Evolutionary conservation across 2,888 invertebrate species (phyloP).

Genomic region (Parnassius orleans): DNA sequence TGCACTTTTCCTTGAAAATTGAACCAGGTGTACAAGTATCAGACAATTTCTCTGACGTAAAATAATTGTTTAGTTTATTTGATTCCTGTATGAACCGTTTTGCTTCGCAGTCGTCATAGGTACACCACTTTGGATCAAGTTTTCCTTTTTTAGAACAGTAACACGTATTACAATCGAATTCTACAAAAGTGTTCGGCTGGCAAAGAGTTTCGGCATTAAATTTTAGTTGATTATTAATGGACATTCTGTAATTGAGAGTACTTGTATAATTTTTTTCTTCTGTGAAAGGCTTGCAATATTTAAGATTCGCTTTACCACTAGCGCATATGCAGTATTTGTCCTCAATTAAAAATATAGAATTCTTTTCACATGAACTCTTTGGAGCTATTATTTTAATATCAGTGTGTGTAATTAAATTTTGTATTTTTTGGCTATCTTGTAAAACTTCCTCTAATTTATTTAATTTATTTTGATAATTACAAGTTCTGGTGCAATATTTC

Average conservation of each 20-base stretch:
- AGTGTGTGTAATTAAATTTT: constrained; percentile 42
- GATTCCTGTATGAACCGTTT: constrained; percentile 47
- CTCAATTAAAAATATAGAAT: constrained; percentile 51
- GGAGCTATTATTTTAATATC: constrained; percentile 38
- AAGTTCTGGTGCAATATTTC: constrained; percentile 57
- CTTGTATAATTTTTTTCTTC: constrained; percentile 11
- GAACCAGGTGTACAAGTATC: constrained; percentile 57
- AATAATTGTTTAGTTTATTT: constrained; percentile 35
- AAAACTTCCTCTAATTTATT: constrained; percentile 52
- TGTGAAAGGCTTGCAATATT: constrained; percentile 46
- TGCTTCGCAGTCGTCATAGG: constrained; percentile 62
- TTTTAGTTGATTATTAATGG: constrained; percentile 21
- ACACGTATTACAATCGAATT: constrained; percentile 70
- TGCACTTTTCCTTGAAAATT: constrained; percentile 59
- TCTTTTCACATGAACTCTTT: constrained; percentile 49
- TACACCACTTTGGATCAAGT: constrained; percentile 69
- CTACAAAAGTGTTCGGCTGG: constrained; percentile 61
- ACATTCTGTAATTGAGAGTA: constrained; percentile 14
- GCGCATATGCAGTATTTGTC: constrained; percentile 62
- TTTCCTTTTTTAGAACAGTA: constrained; percentile 63
- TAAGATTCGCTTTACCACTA: constrained; percentile 47
- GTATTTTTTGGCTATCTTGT: constrained; percentile 39
- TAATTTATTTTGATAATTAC: constrained; percentile 54
- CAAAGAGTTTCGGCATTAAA: constrained; percentile 41
- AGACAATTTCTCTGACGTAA: constrained; percentile 29